Conservation (phyloP, 1,140 invertebrate genomes). For the Drosophila kepulauana region DNA sequence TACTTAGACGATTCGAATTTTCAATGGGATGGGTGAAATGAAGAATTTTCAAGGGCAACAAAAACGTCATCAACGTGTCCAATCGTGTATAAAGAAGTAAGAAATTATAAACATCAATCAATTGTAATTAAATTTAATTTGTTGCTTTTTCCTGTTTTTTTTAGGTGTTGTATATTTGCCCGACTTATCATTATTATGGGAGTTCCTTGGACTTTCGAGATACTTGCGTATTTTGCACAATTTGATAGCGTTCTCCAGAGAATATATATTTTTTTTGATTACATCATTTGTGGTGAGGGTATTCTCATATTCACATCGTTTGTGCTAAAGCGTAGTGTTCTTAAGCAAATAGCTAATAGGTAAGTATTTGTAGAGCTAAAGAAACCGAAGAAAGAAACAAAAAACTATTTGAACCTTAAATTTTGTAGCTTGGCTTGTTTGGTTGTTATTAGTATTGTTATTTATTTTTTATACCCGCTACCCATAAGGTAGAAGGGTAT, state of each 20-base stretch:
- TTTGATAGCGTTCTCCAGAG: background rate
- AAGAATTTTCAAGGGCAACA: conserved; percentile 10
- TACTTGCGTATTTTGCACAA: conserved; percentile 83
- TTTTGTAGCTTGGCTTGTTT: background rate
- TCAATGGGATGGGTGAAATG: conserved; percentile 86
- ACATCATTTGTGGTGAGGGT: conserved; percentile 85
- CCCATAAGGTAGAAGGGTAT: too few relatives aligned
- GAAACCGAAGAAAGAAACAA: background rate
- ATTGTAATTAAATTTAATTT: background rate
- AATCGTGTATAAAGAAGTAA: conserved; percentile 51
- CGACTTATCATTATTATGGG: conserved; percentile 91
- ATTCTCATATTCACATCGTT: conserved; percentile 88
- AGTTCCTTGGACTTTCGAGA: conserved; percentile 90
- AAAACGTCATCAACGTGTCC: conserved; percentile 28
- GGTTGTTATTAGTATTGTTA: too few relatives aligned
- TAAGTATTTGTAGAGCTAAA: conserved; percentile 28
- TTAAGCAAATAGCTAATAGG: conserved; percentile 45
- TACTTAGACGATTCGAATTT: conserved; percentile 75
- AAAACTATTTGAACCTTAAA: background rate
- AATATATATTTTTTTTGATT: conserved; percentile 86
- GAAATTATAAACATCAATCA: background rate
- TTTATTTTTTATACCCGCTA: background rate
- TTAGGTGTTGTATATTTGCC: conserved; percentile 88
- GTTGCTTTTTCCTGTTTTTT: conserved; percentile 1
- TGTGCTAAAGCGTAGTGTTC: conserved; percentile 77